phyloP scores from a whole-genome alignment of 2,113 vertebrate genomes.

The Talpa occidentalis region DNA sequence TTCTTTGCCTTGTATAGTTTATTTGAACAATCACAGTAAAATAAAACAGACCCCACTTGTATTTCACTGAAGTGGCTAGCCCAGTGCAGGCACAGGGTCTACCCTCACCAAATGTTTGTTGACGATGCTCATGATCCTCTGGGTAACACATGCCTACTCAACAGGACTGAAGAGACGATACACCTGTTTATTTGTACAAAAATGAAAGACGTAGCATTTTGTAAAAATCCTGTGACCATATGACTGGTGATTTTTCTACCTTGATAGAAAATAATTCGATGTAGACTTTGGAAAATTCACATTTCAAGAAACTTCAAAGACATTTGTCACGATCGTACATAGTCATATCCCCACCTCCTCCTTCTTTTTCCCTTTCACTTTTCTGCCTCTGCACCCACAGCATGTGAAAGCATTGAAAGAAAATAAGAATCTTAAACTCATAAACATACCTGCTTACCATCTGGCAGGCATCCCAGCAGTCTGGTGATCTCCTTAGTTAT shows the following conservation, averaged over 20 bases:
- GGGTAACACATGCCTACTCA: not conserved
- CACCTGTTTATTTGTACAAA: conserved; percentile 43
- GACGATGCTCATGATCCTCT: not conserved
- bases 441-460: conserved; percentile 90
- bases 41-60: not conserved
- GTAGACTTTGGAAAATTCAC: conserved; percentile 56
- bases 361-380: conserved; percentile 75
- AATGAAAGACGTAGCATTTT: not conserved
- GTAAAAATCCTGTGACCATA: not conserved
- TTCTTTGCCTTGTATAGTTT: not conserved
- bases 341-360: conserved; percentile 72
- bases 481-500: conserved; percentile 89
- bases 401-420: conserved; percentile 85
- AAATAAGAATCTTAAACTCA: conserved; percentile 88
- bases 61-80: not conserved
- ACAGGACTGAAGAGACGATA: not conserved
- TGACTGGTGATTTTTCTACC: conserved; percentile 44
- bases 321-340: conserved; percentile 74
- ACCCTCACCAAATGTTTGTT: not conserved
- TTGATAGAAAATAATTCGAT: conserved; percentile 58
- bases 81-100: not conserved
- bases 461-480: conserved; percentile 87
- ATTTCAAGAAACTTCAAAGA: conserved; percentile 75
- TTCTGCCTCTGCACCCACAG: conserved; percentile 84
- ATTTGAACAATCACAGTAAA: conserved; percentile 18